Base-by-base conservation (phyloP, 2,797 vertebrate genomes). In the Percopsis omiscomaycus region DNA sequence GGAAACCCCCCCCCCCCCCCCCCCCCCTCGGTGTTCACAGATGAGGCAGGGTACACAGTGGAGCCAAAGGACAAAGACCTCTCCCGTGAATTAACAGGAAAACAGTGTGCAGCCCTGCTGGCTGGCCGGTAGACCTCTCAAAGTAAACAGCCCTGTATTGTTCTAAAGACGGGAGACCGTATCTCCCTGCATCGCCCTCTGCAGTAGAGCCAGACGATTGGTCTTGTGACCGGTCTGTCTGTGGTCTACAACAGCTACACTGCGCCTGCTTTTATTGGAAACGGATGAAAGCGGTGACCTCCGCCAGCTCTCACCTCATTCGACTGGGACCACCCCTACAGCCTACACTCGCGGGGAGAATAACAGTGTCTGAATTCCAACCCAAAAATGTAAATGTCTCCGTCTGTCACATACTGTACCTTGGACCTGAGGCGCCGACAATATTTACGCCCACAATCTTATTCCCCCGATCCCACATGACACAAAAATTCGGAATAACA, bases 181-280 rank as follows among this genome's bases (percentile, higher is more conserved):
- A 16, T 68, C 69, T 64, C 80, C 75, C 62, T 69, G 29, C 77
- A 77, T 71, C 55, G 75, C 66, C 76, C 56, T 83, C 63, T 69
- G 51, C 76, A 67, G 60, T 6, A 30, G 44, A 61, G 47, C 47
- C 13, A 10, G 48, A 68, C 66, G 77, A 74, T 80, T 78, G 69
- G 71, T 61, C 59, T 84, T 76, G 68, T 64, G 64, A 70, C 73
- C 71, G 61, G 70, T 84, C 84, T 79, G 80, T 84, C 74, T 84
- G 84, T 79, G 85, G 85, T 75, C 66, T 58, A 69, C 81, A 78
- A 78, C 61, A 82, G 84, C 80, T 77, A 72, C 84, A 75, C 27
- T 66, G 46, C 50, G 58, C 57, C 0, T 81, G 85, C 87, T 89
- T 91, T 88, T 71, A 65, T 83, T 89, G 88, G 86, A 87, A 52